phyloP scores from a whole-genome alignment of 2,113 vertebrate species.

The Saccopteryx bilineata region DNA sequence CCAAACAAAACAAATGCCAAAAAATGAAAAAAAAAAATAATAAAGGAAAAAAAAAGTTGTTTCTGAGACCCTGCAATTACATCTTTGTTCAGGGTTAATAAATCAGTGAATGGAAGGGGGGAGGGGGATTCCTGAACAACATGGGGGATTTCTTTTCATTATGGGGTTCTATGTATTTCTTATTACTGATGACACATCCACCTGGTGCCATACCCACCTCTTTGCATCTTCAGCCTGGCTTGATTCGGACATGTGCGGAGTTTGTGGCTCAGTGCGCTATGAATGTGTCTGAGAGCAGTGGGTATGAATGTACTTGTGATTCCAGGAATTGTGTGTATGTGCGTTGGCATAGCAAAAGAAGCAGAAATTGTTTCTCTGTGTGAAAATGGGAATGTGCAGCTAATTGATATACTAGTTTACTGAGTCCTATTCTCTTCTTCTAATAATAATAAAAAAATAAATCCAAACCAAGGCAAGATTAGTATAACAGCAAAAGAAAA shows the following conservation, averaged over 20 bases:
- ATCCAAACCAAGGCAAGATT: constrained; percentile 33
- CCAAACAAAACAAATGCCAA: constrained; percentile 71
- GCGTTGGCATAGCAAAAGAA: constrained; percentile 32
- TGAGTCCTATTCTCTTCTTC: background rate
- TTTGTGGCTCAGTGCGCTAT: constrained; percentile 37
- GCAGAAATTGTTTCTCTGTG: background rate
- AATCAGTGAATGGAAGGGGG: constrained; percentile 77
- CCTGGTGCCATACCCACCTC: constrained; percentile 67
- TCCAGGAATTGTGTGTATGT: constrained; percentile 69
- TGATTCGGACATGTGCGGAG: constrained; percentile 53
- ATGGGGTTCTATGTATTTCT: constrained; percentile 80
- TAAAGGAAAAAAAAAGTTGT: background rate
- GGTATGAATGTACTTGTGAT: constrained; percentile 52
- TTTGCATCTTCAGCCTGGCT: constrained; percentile 70
- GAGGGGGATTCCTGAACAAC: constrained; percentile 75
- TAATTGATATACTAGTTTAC: background rate
- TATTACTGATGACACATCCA: constrained; percentile 83
- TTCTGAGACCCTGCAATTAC: constrained; percentile 85
- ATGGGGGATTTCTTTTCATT: constrained; percentile 82
- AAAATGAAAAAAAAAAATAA: constrained; percentile 33
- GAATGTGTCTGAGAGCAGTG: constrained; percentile 53
- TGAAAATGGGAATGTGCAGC: background rate
- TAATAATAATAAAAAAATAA: background rate
- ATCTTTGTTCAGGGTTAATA: constrained; percentile 86
- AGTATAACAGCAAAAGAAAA: background rate